These are phyloP conservation scores for Tuberolachnus salignus DNA, from an alignment of 2,888 invertebrate genomes.

Conservation along the genomic window DNA sequence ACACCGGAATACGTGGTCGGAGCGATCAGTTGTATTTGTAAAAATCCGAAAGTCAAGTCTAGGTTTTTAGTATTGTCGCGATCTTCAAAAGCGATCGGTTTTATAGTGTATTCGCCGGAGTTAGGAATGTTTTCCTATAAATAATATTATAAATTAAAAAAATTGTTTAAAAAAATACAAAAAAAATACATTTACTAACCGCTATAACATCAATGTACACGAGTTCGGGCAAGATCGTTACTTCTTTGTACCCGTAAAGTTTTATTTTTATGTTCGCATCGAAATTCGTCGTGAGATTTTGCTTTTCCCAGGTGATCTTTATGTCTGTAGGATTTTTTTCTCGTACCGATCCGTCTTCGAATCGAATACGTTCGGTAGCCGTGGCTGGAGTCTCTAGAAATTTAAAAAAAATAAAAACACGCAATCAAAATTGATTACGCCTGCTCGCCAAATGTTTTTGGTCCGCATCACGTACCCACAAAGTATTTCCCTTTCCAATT, in stretches of 20 bases:
- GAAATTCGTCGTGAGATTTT: conserved; percentile 81
- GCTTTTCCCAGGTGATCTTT: conserved; percentile 81
- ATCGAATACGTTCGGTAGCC: conserved; percentile 84
- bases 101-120: conserved; percentile 75
- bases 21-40: conserved; percentile 85
- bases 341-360: conserved; percentile 63
- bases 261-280: conserved; percentile 80
- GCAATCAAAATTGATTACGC: too few species aligned
- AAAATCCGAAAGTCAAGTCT: conserved; percentile 84
- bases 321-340: conserved; percentile 69
- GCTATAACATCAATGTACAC: conserved; percentile 80
- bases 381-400: conserved; percentile 83
- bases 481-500: conserved; percentile 91
- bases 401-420: neutral
- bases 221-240: conserved; percentile 79
- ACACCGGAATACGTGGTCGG: conserved; percentile 72
- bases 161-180: neutral
- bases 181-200: conserved; percentile 61
- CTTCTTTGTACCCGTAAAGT: conserved; percentile 88
- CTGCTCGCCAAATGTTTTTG: neutral
- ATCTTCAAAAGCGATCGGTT: conserved; percentile 74
- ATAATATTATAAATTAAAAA: too few species aligned
- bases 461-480: conserved; percentile 72
- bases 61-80: conserved; percentile 70
- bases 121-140: conserved; percentile 66